Base-by-base conservation (phyloP, 2,888 invertebrate genomes). In the Hymenopus coronatus region DNA sequence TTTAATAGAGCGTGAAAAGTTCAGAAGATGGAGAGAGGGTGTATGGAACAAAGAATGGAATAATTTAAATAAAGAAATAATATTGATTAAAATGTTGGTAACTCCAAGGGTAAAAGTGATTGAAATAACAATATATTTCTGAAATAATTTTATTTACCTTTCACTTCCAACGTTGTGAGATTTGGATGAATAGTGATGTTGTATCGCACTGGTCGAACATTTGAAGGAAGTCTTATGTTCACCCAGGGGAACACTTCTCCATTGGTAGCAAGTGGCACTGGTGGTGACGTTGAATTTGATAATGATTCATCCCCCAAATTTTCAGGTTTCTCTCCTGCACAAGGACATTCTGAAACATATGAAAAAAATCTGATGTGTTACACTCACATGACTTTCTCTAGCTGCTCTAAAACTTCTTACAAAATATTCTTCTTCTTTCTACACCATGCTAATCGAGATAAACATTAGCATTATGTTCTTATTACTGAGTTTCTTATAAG, bases 171-270 rank as follows among this genome's bases (percentile, higher is more conserved):
- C 28, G 98, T 97, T 85, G 98, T 98, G 89, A 99, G 94, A 93
- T 99, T 98, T 14, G 99, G 98, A 94, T 98, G 98, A 91, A 99
- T 96, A 93, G 97, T 97, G 89, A 99, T 95, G 92, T 96, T 97
- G 93, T 99, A 99, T 91, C 97, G 96, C 91, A 96, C 95, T 25
- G 98, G 98, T 92, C 96, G 96, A 83, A 96, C 95, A 92, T 96
- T 96, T 82, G 95, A 95, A 0, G 98, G 98, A 91, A 98, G 95
- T 90, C 97, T 95, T 91, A 96, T 94, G 92, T 96, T 95, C 92
- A 96, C 95, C 97, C 97, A 97, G 89, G 97, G 97, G 93, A 96
- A 97, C 90, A 95, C 94, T 93, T 97, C 95, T 28, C 96, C 97
- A 92, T 96, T 96, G 89, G 96, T 96, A 90, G 96, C 96, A 91